These are phyloP conservation scores for Balaenoptera acutorostrata DNA, from an alignment of 2,113 vertebrate species.

Conservation along the genomic window DNA sequence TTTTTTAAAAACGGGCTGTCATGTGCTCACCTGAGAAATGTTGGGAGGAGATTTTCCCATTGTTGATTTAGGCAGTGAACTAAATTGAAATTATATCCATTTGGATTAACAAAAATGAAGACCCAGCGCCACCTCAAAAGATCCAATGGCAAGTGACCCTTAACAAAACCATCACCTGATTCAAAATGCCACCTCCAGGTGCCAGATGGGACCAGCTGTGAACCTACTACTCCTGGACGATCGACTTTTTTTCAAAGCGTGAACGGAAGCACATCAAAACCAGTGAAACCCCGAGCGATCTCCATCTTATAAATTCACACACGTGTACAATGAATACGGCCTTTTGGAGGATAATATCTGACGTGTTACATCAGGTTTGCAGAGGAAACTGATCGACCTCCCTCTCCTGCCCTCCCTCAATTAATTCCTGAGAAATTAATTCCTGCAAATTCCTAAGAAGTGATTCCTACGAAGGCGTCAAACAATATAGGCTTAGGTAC, in stretches of 20 bases:
- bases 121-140: slow-evolving; percentile 50
- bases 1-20: not conserved
- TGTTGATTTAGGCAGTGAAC: slow-evolving; percentile 54
- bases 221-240: not conserved
- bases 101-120: slow-evolving; percentile 68
- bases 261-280: slow-evolving; percentile 42
- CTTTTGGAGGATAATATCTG: slow-evolving; percentile 23
- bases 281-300: slow-evolving; percentile 13
- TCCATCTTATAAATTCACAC: not conserved
- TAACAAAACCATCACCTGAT: not conserved
- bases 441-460: not conserved
- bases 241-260: slow-evolving; percentile 36
- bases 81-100: slow-evolving; percentile 73
- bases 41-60: slow-evolving; percentile 54
- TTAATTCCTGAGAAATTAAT: slow-evolving; percentile 60
- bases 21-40: slow-evolving; percentile 47
- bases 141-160: slow-evolving; percentile 58
- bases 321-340: slow-evolving; percentile 7
- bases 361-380: not conserved
- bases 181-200: slow-evolving; percentile 53
- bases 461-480: slow-evolving; percentile 26
- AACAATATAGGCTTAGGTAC: not conserved
- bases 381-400: not conserved
- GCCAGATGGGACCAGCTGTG: slow-evolving; percentile 2
- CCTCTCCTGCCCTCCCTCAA: not conserved